Conservation (phyloP, 1,140 invertebrate genomes). For the Rhyacophila brunnea region DNA sequence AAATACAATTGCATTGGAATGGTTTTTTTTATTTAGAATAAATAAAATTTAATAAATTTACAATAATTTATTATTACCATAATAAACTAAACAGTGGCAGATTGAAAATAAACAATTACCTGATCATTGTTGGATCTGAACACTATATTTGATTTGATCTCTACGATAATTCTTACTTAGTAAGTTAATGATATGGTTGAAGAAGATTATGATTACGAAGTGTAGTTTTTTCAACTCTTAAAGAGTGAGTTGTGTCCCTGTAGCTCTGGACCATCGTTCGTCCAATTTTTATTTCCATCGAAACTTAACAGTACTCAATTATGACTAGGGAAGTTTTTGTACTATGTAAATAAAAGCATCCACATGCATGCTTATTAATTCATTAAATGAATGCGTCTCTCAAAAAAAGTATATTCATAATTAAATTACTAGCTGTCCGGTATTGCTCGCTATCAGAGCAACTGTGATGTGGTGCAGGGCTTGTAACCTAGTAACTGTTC, state of each 20-base stretch:
- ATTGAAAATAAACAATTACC: not conserved
- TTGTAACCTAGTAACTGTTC: too few species aligned
- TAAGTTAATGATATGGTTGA: slow-evolving; percentile 20
- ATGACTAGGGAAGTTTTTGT: slow-evolving; percentile 6
- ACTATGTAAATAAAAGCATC: slow-evolving; percentile 27
- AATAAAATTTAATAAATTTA: not conserved
- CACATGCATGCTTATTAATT: slow-evolving; percentile 27
- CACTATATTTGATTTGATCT: too few species aligned
- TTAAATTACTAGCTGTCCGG: too few species aligned
- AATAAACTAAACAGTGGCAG: not conserved
- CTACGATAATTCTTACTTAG: slow-evolving; percentile 1
- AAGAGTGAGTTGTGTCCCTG: too few species aligned
- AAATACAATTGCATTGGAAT: not conserved
- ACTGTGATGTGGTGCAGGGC: too few species aligned
- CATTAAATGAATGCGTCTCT: too few species aligned
- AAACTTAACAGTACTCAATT: too few species aligned
- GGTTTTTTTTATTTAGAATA: not conserved
- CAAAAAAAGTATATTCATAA: too few species aligned
- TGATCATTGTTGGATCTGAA: too few species aligned
- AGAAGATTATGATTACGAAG: slow-evolving; percentile 21
- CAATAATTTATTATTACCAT: not conserved
- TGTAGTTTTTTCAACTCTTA: not conserved
- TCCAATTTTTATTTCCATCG: too few species aligned
- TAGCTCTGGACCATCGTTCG: too few species aligned
- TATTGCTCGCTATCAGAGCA: too few species aligned